Evolutionary conservation across 2,888 invertebrate genomes (phyloP), one percentile per base, ranked within the genome.

Genomic region (Cancer borealis): DNA sequence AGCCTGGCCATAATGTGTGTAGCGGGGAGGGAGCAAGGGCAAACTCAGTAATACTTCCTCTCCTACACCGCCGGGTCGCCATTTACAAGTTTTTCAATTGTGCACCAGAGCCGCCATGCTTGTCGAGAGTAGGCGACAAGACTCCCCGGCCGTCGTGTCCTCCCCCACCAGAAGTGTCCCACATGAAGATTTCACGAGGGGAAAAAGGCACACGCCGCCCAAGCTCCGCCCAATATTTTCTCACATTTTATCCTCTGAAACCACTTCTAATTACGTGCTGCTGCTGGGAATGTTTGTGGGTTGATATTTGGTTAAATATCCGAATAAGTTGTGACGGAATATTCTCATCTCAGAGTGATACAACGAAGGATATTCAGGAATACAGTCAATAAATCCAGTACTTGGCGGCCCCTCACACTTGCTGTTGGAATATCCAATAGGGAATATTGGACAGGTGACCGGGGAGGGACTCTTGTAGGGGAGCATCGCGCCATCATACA

Each of bases 401-500:
- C 93, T 93, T 93, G 93, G 88, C 93, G 45, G 87, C 92, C 73
- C 89, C 89, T 73, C 93, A 89, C 93, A 93, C 47, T 47, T 54
- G 89, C 93, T 93, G 89, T 73, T 87, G 88, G 93, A 93, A 93
- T 93, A 93, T 88, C 88, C 93, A 93, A 93, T 93, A 89, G 93
- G 93, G 93, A 93, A 93, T 93, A 93, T 89, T 60, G 93, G 89
- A 93, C 93, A 89, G 88, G 89, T 73, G 73, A 54, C 73, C 73
- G 73, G 93, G 93, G 93, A 89, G 89, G 73, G 54, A 49, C 54
- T 89, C 47, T 89, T 49, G 89, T 89, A 89, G 47, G 47, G 89
- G 89, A 49, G 89, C n/a, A 14, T 84, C 39, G 84, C 84, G 84
- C 39, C 84, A 84, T 30, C 84, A 84, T 84, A 84, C 84, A 84